Evolutionary conservation across 2,113 vertebrate species (phyloP).

Genomic region (Balaeniceps rex): DNA sequence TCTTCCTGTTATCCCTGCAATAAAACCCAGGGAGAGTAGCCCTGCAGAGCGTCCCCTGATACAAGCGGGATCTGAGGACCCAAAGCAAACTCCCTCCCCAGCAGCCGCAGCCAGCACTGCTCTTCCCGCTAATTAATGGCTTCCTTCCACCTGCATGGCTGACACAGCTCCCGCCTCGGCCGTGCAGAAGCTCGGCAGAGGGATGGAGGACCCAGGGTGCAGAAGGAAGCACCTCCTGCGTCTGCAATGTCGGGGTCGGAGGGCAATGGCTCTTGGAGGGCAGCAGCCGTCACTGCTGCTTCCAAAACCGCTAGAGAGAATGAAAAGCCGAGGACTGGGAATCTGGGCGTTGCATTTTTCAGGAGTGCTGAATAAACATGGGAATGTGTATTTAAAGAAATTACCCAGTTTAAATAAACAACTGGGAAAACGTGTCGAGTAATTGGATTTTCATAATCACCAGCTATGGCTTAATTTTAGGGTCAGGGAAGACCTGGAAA

Average conservation of each 20-base stretch:
- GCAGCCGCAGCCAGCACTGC: background rate
- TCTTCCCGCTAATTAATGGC: conserved; percentile 40
- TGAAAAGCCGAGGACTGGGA: background rate
- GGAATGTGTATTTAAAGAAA: conserved; percentile 65
- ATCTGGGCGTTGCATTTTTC: conserved; percentile 42
- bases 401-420: conserved; percentile 63
- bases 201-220: background rate
- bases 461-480: conserved; percentile 58
- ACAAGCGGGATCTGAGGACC: background rate
- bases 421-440: background rate
- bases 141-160: conserved; percentile 66
- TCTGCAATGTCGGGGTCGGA: conserved; percentile 30
- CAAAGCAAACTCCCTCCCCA: background rate
- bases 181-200: accelerated
- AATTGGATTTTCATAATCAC: conserved; percentile 30
- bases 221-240: conserved; percentile 57
- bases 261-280: conserved; percentile 3
- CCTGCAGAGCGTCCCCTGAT: background rate
- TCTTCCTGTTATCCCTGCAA: background rate
- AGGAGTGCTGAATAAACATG: conserved; percentile 63
- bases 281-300: background rate
- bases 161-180: background rate
- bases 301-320: background rate
- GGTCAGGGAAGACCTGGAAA: conserved; percentile 28
- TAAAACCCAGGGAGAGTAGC: background rate